Evolutionary conservation across 2,797 vertebrate species (phyloP).

Genomic region (Danio kyathit): DNA sequence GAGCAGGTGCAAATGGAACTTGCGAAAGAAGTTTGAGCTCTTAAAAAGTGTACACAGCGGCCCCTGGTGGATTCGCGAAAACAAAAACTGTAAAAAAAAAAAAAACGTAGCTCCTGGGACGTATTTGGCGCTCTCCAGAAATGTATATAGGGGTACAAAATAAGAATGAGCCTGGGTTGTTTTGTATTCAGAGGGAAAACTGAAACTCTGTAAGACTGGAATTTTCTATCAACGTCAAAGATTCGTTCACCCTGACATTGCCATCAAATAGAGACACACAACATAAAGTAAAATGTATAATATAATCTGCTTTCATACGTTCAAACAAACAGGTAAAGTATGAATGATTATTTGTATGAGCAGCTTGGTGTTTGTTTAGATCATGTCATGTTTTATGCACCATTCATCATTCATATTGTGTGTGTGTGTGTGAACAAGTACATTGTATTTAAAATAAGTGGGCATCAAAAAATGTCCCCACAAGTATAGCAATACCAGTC

Average conservation of each 20-base stretch:
- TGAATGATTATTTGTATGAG: slow-evolving; percentile 1
- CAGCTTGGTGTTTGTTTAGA: slow-evolving; percentile 54
- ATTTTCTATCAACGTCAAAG: not conserved
- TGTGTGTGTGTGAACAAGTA: too few relatives aligned
- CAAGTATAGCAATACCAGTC: too few relatives aligned
- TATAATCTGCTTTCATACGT: not conserved
- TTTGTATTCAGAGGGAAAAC: not conserved
- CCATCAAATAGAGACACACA: not conserved
- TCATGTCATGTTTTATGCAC: slow-evolving; percentile 56
- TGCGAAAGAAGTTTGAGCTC: too few relatives aligned
- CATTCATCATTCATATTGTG: not conserved
- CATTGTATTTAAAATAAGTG: too few relatives aligned
- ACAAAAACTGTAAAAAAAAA: too few relatives aligned
- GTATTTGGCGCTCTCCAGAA: too few relatives aligned
- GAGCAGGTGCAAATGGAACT: too few relatives aligned
- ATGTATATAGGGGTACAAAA: too few relatives aligned
- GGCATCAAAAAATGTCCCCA: too few relatives aligned
- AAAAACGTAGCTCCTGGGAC: too few relatives aligned
- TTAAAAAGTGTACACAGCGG: too few relatives aligned
- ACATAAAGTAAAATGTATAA: not conserved
- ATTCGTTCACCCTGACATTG: not conserved
- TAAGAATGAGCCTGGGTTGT: not conserved
- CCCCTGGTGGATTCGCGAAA: too few relatives aligned
- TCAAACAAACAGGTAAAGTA: not conserved
- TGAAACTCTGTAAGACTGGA: not conserved